phyloP scores from a whole-genome alignment of 2,888 invertebrate genomes.

The Neoaliturus tenellus region DNA sequence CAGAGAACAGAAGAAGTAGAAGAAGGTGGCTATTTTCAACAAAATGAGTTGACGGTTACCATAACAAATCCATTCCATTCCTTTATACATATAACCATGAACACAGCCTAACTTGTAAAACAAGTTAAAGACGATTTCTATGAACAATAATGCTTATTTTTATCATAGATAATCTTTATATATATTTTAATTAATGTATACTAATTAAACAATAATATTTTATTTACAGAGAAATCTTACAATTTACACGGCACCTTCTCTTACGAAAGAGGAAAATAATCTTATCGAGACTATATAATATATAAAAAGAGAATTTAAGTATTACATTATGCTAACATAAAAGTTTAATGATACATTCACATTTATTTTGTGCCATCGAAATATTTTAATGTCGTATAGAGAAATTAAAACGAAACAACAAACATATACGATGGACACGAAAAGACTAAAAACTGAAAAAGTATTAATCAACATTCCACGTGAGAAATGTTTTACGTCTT shows the following conservation, averaged over 20 bases:
- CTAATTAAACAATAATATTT: slow-evolving; percentile 8
- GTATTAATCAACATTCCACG: slow-evolving; percentile 32
- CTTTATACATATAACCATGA: slow-evolving; percentile 48
- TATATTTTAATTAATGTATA: slow-evolving; percentile 42
- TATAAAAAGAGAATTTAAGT: slow-evolving; percentile 52
- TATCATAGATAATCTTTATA: slow-evolving; percentile 38
- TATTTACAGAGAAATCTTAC: slow-evolving; percentile 38
- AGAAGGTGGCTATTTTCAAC: slow-evolving; percentile 13
- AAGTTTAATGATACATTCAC: slow-evolving; percentile 42
- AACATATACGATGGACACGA: slow-evolving; percentile 45
- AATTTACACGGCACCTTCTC: slow-evolving; percentile 52
- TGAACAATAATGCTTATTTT: slow-evolving; percentile 30
- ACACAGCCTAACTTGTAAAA: slow-evolving; percentile 49
- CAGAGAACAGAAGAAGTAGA: slow-evolving; percentile 24
- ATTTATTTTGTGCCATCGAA: slow-evolving; percentile 32
- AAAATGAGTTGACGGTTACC: slow-evolving; percentile 40
- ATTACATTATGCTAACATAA: slow-evolving; percentile 16
- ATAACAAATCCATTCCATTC: slow-evolving; percentile 19
- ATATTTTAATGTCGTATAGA: slow-evolving; percentile 32
- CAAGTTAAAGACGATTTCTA: slow-evolving; percentile 35
- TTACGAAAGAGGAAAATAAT: slow-evolving; percentile 55
- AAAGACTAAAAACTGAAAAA: slow-evolving; percentile 24
- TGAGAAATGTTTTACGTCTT: slow-evolving; percentile 54
- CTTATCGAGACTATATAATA: slow-evolving; percentile 47
- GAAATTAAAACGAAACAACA: slow-evolving; percentile 52